Conservation (phyloP, 2,113 vertebrate genomes). For the Aleadryas rufinucha region DNA sequence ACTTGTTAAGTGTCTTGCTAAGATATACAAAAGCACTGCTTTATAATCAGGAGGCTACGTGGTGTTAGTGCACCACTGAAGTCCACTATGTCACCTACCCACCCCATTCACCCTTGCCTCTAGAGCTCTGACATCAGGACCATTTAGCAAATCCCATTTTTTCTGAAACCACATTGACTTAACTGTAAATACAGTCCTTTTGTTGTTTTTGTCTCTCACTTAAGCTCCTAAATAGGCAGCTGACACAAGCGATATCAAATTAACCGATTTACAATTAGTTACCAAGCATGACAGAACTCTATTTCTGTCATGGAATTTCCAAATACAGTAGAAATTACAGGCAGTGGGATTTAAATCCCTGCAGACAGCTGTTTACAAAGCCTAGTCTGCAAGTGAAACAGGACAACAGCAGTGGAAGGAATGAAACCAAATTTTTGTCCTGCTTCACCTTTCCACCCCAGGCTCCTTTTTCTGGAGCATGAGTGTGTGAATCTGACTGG, state of each 20-base stretch:
- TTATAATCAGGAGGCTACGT: rapidly evolving
- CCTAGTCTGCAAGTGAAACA: not conserved
- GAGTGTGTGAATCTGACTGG: not conserved
- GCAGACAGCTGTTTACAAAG: not conserved
- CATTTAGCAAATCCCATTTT: not conserved
- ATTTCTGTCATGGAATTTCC: not conserved
- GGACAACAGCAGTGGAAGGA: not conserved
- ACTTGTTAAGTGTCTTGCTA: not conserved
- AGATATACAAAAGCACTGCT: not conserved
- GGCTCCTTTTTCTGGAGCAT: not conserved
- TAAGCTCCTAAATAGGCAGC: not conserved
- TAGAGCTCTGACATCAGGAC: not conserved
- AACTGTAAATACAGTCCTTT: not conserved
- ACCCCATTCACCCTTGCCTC: not conserved
- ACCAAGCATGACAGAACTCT: not conserved
- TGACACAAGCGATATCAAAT: not conserved
- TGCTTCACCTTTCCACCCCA: not conserved
- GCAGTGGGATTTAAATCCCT: not conserved
- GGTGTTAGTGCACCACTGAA: not conserved
- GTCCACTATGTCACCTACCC: not conserved
- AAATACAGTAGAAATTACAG: not conserved
- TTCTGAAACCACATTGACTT: not conserved
- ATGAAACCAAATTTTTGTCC: not conserved
- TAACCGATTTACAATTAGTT: not conserved
- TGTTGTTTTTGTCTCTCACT: not conserved